Conservation (phyloP, 2,113 vertebrate genomes). For the Limnothrissa miodon region DNA sequence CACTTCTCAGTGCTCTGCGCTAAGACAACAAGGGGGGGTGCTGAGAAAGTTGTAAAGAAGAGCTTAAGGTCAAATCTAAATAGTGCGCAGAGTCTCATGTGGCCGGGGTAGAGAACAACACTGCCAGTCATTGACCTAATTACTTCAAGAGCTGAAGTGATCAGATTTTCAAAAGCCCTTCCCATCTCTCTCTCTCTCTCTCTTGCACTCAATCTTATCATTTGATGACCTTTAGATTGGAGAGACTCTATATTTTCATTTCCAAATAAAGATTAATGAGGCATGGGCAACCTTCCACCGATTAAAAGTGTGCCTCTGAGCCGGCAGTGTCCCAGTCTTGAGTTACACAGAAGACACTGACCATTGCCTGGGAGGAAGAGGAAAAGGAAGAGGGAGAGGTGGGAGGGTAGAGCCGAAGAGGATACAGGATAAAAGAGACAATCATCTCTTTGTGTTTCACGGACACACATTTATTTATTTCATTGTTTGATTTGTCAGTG, state of each 20-base stretch:
- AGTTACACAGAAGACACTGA: not conserved
- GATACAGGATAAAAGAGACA: not conserved
- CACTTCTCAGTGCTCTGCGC: not conserved
- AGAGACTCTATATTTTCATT: constrained; percentile 29
- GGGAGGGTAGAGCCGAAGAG: not conserved
- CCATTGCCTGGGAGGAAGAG: not conserved
- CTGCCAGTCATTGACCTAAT: constrained; percentile 34
- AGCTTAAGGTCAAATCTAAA: constrained; percentile 37
- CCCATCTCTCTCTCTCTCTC: not conserved
- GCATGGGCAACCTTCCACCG: not conserved
- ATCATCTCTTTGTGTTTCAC: not conserved
- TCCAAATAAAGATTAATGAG: constrained; percentile 34
- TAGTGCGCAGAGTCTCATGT: constrained; percentile 19
- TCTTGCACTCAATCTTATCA: constrained; percentile 15
- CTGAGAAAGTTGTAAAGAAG: not conserved
- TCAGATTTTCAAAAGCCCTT: constrained; percentile 17
- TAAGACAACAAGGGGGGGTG: not conserved
- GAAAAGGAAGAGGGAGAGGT: not conserved
- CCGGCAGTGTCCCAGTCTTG: not conserved
- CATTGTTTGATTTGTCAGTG: not conserved
- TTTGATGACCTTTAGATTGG: constrained; percentile 36
- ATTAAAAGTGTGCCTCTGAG: not conserved
- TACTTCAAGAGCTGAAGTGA: constrained; percentile 36
- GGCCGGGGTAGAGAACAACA: constrained; percentile 7
- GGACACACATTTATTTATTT: not conserved